Conservation (phyloP, 2,797 vertebrate species). For the Melanotaenia nigrans region DNA sequence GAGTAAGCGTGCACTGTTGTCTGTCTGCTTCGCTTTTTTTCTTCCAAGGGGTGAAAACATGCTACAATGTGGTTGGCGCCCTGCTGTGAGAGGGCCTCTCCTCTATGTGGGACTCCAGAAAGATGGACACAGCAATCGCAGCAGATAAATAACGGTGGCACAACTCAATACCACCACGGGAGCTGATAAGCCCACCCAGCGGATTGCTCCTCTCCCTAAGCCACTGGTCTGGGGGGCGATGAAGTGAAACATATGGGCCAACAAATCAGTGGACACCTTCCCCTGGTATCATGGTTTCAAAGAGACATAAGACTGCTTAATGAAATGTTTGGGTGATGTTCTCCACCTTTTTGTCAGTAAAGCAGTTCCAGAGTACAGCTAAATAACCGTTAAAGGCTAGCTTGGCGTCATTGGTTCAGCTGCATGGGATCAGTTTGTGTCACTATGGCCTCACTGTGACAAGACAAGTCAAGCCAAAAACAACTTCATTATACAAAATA, state of each 20-base stretch:
- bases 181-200: constrained; percentile 78
- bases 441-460: constrained; percentile 51
- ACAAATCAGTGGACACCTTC: constrained; percentile 46
- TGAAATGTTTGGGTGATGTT: constrained; percentile 6
- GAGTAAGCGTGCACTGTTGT: constrained; percentile 59
- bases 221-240: constrained; percentile 57
- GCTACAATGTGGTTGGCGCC: constrained; percentile 60
- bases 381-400: constrained; percentile 54
- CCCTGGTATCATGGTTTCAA: not conserved
- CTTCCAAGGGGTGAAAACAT: constrained; percentile 56
- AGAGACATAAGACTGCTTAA: not conserved
- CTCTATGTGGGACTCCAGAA: constrained; percentile 62
- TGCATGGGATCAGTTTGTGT: constrained; percentile 53
- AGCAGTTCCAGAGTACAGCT: constrained; percentile 19
- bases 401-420: constrained; percentile 33
- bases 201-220: constrained; percentile 50
- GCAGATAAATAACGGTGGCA: constrained; percentile 67
- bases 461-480: constrained; percentile 52
- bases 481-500: not conserved
- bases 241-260: constrained; percentile 71
- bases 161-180: constrained; percentile 79
- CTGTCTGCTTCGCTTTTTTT: constrained; percentile 47
- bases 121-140: constrained; percentile 76
- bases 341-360: constrained; percentile 6
- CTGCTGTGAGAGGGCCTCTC: constrained; percentile 73